phyloP scores from a whole-genome alignment of 2,797 vertebrate genomes.

The Ctenopoma kingsleyae region DNA sequence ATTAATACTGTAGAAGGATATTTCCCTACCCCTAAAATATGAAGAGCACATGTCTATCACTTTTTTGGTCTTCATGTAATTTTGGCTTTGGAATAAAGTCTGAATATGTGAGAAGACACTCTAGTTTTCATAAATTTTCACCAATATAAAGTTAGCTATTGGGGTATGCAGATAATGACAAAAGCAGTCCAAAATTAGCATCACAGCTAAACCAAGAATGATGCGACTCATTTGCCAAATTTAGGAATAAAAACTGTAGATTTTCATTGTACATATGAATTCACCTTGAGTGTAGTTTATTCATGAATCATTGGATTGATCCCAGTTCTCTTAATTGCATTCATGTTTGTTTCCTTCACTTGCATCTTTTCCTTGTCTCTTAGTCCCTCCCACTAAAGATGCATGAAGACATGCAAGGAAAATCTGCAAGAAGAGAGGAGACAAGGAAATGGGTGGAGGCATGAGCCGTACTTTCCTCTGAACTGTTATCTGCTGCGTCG shows the following conservation, averaged over 20 bases:
- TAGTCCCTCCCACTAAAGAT: too few relatives aligned
- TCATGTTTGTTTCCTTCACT: too few relatives aligned
- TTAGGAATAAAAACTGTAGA: background rate
- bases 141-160: background rate
- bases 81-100: background rate
- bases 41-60: slow-evolving; percentile 11
- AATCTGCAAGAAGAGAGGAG: too few relatives aligned
- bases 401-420: too few relatives aligned
- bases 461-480: too few relatives aligned
- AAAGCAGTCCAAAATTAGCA: background rate
- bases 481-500: too few relatives aligned
- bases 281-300: background rate
- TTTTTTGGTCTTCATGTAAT: slow-evolving; percentile 1
- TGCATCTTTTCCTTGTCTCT: too few relatives aligned
- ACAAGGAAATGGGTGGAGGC: too few relatives aligned
- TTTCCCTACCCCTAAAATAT: slow-evolving; percentile 16
- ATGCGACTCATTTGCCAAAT: background rate
- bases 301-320: background rate
- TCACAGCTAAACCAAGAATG: background rate
- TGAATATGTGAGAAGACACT: slow-evolving; percentile 1
- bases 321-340: too few relatives aligned
- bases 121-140: background rate
- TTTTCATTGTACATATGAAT: background rate
- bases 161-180: background rate
- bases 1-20: slow-evolving; percentile 35